A percentile compares a stretch with the other conserved stretches of the same genome.
phyloP scores from a whole-genome alignment of 2,113 vertebrate species.

The Xenopus borealis region DNA sequence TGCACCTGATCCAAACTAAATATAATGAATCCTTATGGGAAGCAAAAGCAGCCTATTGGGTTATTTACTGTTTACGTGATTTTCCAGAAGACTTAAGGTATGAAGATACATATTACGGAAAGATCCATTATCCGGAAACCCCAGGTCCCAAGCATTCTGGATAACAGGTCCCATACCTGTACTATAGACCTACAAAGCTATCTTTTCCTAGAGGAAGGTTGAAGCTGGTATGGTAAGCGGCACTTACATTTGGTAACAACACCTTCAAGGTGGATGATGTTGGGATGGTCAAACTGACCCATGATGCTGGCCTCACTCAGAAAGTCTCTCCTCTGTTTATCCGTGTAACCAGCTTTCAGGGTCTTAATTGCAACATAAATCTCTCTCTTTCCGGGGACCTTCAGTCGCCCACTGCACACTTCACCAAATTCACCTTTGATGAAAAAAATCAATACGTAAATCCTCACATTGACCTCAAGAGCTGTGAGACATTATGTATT shows the following conservation, averaged over 20 bases:
- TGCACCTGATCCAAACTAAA: no score
- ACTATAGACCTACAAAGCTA: constrained; percentile 53
- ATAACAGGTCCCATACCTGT: no score
- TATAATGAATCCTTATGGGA: no score
- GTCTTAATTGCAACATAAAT: constrained; percentile 98
- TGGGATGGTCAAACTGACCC: constrained; percentile 97
- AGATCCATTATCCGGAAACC: no score
- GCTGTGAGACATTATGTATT: no score
- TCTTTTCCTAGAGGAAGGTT: constrained; percentile 32
- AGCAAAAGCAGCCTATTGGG: no score
- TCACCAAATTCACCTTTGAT: constrained; percentile 89
- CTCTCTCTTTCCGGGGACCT: constrained; percentile 93
- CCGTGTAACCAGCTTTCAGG: constrained; percentile 93
- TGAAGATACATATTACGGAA: no score
- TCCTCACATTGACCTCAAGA: no score
- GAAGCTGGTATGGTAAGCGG: neutral
- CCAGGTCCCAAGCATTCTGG: no score
- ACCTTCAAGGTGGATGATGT: constrained; percentile 96
- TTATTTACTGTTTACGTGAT: no score
- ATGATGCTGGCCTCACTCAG: constrained; percentile 97
- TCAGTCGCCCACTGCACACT: constrained; percentile 94
- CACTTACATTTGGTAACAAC: constrained; percentile 96
- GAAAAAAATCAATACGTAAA: constrained; percentile 1
- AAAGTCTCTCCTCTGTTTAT: constrained; percentile 95
- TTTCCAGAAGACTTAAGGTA: no score